phyloP scores from a whole-genome alignment of 2,113 vertebrate species.

The Microcebus ravelobensis region DNA sequence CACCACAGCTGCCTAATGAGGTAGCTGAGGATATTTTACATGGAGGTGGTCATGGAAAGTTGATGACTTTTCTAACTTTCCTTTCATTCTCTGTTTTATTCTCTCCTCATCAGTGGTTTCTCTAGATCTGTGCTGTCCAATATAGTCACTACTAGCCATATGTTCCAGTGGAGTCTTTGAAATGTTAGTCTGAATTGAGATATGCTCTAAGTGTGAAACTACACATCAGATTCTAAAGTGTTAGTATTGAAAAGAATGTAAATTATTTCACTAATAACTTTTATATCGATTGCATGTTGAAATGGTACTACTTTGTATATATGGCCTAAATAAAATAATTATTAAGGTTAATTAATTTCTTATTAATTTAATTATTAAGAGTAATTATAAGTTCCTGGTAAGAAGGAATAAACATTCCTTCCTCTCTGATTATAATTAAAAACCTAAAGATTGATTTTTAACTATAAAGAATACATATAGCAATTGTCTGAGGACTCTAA shows the following conservation, averaged over 20 bases:
- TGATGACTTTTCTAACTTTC: not conserved
- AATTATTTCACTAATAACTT: not conserved
- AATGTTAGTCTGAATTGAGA: not conserved
- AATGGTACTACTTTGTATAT: not conserved
- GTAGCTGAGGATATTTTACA: not conserved
- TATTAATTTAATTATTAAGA: not conserved
- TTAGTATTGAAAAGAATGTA: conserved; percentile 18
- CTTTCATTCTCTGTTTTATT: not conserved
- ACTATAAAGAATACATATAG: not conserved
- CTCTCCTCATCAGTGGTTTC: not conserved
- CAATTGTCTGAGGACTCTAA: not conserved
- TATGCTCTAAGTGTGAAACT: not conserved
- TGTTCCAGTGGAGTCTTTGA: not conserved
- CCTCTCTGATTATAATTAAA: not conserved
- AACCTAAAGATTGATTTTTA: not conserved
- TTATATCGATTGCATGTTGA: not conserved
- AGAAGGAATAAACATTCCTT: not conserved
- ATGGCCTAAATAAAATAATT: not conserved
- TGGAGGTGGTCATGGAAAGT: not conserved
- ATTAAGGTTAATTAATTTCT: not conserved
- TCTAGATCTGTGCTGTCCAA: not conserved
- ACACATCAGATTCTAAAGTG: not conserved
- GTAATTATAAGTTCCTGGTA: not conserved
- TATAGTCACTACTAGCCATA: not conserved
- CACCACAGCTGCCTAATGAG: not conserved